Base-by-base conservation (phyloP, 2,888 invertebrate genomes). In the Cenopis cana region DNA sequence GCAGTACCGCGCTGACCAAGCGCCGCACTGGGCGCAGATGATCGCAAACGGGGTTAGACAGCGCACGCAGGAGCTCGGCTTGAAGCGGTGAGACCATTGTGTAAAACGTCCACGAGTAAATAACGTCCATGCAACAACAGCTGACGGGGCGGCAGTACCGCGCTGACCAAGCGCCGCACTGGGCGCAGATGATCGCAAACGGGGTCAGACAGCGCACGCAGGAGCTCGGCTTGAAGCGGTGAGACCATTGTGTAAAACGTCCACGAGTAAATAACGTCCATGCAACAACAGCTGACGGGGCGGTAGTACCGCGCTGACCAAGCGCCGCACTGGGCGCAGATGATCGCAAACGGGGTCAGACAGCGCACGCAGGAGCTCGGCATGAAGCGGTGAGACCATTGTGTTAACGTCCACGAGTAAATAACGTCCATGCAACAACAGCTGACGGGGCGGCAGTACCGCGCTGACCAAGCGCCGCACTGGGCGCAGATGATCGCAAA, bases 151-250 rank as follows among this genome's bases (percentile, higher is more conserved):
- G 95, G 75, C 89, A 88, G 64, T 97, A 96, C 81, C 90, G 94
- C 29, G 84, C 92, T 0, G 95, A 95, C 56, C 94, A 94, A 77
- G 96, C 95, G 6, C 94, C 94, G 55, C 91, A 89, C 6, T 96
- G 96, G 96, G 94, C 94, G 0, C 95, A 94, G 77, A 85, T 86
- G 55, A 95, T 97, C 73, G 94, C 96, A 18, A 95, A 96, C 78
- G 91, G 89, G n/a, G 94, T 96, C 38, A 93, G 95, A 71, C 91
- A 93, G 67, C 92, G 94, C 83, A 94, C 96, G 0, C 95, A 89
- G 68, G 83, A 87, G 1, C 83, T 93, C 5, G 87, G 89, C 14
- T 93, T 93, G 93, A 89, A 91, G 74, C 87, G 94, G 93, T 92
- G 56, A 71, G 67, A 29, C 11, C 24, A 24, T 12, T 52, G 36